Conservation (phyloP, 1,140 invertebrate genomes). For the Babylonia areolata region DNA sequence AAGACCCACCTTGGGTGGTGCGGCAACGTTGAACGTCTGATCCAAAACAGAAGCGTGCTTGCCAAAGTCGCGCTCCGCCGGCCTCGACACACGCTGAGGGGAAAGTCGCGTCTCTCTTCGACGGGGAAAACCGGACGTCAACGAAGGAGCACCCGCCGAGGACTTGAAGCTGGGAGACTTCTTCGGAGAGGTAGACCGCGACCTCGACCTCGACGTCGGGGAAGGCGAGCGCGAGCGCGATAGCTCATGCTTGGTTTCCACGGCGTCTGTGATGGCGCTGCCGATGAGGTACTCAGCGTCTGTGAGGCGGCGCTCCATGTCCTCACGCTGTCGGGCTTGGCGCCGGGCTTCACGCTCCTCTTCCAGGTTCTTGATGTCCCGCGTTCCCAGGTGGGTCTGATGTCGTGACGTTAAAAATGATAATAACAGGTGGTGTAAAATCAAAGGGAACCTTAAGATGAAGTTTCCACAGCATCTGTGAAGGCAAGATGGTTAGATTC, state of each 20-base stretch:
- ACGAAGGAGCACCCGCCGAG: slow-evolving; percentile 4
- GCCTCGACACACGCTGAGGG: slow-evolving; percentile 13
- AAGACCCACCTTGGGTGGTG: slow-evolving; percentile 12
- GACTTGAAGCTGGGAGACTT: slow-evolving; percentile 41
- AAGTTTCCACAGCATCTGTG: too few relatives aligned
- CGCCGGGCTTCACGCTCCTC: slow-evolving; percentile 50
- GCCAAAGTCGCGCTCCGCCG: slow-evolving; percentile 21
- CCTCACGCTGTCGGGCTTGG: slow-evolving; percentile 43
- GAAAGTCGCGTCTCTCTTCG: slow-evolving; percentile 26
- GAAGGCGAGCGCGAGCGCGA: slow-evolving; percentile 40
- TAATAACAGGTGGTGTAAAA: too few relatives aligned
- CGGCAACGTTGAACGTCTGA: slow-evolving; percentile 4
- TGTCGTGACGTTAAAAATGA: too few relatives aligned
- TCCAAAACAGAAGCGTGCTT: slow-evolving; percentile 37
- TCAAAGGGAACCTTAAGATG: too few relatives aligned
- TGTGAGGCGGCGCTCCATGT: slow-evolving; percentile 57
- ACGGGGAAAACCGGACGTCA: slow-evolving; percentile 19
- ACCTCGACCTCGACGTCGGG: slow-evolving; percentile 30
- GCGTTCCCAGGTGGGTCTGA: not conserved
- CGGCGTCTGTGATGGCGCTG: slow-evolving; percentile 53
- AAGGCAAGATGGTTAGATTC: too few relatives aligned
- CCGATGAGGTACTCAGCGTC: slow-evolving; percentile 66
- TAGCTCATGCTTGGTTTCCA: slow-evolving; percentile 60
- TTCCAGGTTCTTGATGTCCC: slow-evolving; percentile 37
- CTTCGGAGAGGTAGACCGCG: slow-evolving; percentile 35